A percentile compares a stretch with the other conserved stretches of the same genome.
Conservation (phyloP, 2,888 invertebrate species). For the Trichacis sp. region DNA sequence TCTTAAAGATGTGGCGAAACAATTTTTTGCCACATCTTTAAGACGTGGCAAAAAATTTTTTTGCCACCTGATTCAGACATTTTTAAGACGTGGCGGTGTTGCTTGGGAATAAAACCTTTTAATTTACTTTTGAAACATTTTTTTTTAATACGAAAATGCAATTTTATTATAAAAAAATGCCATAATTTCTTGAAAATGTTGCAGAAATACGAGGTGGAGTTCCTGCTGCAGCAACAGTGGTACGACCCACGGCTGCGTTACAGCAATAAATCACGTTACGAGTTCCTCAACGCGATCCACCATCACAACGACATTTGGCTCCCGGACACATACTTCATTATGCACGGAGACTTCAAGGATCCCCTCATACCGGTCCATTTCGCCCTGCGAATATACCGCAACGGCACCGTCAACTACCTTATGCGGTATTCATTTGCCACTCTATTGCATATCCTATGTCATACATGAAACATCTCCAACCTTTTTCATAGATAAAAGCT, state of each 20-base stretch:
- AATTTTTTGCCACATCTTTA: no score
- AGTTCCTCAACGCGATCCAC: constrained; percentile 91
- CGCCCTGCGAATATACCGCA: constrained; percentile 90
- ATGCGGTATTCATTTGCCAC: constrained; percentile 76
- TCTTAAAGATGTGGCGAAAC: no score
- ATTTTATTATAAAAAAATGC: constrained; percentile 6
- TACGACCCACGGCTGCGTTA: constrained; percentile 89
- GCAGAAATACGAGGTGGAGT: constrained; percentile 97
- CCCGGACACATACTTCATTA: constrained; percentile 95
- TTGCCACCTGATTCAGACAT: no score
- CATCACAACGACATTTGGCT: constrained; percentile 94
- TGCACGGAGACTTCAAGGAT: constrained; percentile 96
- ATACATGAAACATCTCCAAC: constrained; percentile 12
- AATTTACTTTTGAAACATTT: no score
- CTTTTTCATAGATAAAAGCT: constrained; percentile 12
- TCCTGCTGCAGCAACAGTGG: constrained; percentile 94
- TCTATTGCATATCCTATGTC: not conserved
- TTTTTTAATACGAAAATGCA: not conserved
- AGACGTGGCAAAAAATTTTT: no score
- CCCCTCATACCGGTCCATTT: constrained; percentile 94
- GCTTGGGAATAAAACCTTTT: no score
- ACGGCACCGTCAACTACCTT: constrained; percentile 93
- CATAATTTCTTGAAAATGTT: constrained; percentile 47
- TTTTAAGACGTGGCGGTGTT: no score
- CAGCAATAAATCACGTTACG: constrained; percentile 88